Evolutionary conservation across 1,140 invertebrate species (phyloP).

Genomic region (Drosophila nikananu): DNA sequence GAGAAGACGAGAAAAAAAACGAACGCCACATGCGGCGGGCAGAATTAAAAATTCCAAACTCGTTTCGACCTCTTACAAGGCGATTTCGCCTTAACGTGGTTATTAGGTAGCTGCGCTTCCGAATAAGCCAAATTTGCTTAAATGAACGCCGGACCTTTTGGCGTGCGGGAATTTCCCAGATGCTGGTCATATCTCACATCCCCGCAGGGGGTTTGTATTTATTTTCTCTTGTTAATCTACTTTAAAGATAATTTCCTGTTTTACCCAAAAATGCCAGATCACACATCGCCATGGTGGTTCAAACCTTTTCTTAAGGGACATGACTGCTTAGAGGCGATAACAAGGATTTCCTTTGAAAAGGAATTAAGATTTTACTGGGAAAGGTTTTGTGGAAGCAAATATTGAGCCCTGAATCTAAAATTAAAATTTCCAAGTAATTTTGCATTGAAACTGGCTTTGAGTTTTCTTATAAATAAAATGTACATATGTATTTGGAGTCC

Average conservation of each 20-base stretch:
- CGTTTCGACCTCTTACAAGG: constrained; percentile 67
- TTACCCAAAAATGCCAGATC: neutral
- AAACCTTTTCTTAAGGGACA: constrained; percentile 1
- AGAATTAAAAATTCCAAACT: constrained; percentile 79
- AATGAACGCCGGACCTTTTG: constrained; percentile 37
- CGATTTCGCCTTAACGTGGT: constrained; percentile 63
- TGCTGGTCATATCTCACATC: constrained; percentile 11
- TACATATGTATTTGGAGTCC: neutral
- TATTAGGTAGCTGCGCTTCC: constrained; percentile 44
- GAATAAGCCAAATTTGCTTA: constrained; percentile 58
- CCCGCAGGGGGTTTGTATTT: constrained; percentile 3
- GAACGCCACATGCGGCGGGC: constrained; percentile 35
- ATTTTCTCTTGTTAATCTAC: constrained; percentile 38
- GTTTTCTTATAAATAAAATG: neutral
- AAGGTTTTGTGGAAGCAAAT: neutral
- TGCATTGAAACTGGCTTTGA: neutral
- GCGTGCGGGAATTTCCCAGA: constrained; percentile 31
- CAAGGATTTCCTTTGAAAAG: constrained; percentile 5
- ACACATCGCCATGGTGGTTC: constrained; percentile 5
- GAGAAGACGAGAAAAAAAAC: neutral
- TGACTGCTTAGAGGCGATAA: constrained; percentile 3
- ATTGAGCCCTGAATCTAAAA: neutral
- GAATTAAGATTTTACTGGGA: neutral
- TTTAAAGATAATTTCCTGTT: constrained; percentile 43
- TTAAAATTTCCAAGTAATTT: neutral